Evolutionary conservation across 2,888 invertebrate species (phyloP), one percentile per base, ranked within the genome.

Genomic region (Metopia argyrocephala): DNA sequence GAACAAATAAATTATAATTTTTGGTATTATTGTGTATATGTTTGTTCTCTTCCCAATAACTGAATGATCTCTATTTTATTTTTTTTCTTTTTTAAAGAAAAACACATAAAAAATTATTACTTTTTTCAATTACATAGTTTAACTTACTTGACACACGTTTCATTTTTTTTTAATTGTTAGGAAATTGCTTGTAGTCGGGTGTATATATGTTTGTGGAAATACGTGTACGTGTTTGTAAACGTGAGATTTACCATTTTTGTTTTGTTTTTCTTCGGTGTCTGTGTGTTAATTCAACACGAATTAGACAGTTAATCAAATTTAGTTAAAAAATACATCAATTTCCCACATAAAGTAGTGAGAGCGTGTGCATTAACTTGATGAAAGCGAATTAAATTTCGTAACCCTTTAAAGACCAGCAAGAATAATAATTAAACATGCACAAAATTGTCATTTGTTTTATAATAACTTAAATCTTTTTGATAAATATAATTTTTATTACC

Each of bases 291-390:
- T 38, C 9, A 38, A 38, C 9, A 38, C 57, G 28, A 31, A 48
- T 48, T 38, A 31, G 28, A 59, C 69, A 59, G 69, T 70, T 70
- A 70, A 70, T 61, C 59, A 59, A 70, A 61, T n/a, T 23, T 23
- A 57, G 27, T 70, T 28, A 15, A 46, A 62, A 46, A 23, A 20
- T 21, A 18, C 57, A 18, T 18, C 15, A 15, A 23, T 20, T 52
- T 38, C 0, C 38, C 15, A 38, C 38, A 38, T 15, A 38, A 38
- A 38, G 2, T 12, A 38, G 38, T 12, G 38, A 9, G 2, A 12
- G 7, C 2, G 31, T 12, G 31, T 31, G 31, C n/a, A n/a, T n/a
- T n/a, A n/a, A n/a, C n/a, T n/a, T n/a, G n/a, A n/a, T n/a, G n/a
- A n/a, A n/a, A n/a, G n/a, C n/a, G n/a, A n/a, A n/a, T n/a, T n/a